Percentiles rank a stretch among this genome's conserved stretches.
These are phyloP conservation scores for Anguilla anguilla DNA, from an alignment of 2,797 vertebrate species.

Conservation along the genomic window DNA sequence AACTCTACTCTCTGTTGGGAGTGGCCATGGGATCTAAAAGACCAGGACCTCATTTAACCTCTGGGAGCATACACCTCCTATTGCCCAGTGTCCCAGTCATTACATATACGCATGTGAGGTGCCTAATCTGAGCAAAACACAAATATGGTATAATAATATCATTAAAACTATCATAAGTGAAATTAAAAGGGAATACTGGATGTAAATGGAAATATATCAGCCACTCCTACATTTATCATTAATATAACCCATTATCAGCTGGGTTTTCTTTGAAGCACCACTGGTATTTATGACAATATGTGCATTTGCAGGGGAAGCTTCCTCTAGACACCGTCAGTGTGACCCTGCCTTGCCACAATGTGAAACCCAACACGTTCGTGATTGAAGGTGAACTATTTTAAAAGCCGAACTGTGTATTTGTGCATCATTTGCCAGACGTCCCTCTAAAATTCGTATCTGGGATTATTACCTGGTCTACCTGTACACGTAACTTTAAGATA, in stretches of 20 bases:
- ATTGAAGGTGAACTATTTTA: conserved; percentile 84
- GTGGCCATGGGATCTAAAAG: neutral
- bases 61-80: neutral
- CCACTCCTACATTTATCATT: neutral
- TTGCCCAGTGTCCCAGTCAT: neutral
- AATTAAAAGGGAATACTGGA: too few species aligned
- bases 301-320: conserved; percentile 86
- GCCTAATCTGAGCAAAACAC: neutral
- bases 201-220: too few species aligned
- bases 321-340: conserved; percentile 87
- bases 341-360: conserved; percentile 86
- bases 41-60: neutral
- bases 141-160: neutral
- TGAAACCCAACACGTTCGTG: conserved; percentile 86
- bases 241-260: neutral
- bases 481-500: neutral
- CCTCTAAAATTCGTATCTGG: neutral
- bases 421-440: neutral
- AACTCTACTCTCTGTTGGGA: neutral
- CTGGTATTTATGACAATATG: neutral
- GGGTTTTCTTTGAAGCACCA: neutral
- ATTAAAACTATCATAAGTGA: too few species aligned
- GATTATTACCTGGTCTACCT: neutral
- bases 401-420: neutral
- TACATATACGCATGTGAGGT: neutral